phyloP scores from a whole-genome alignment of 2,888 invertebrate genomes.

The Trachelus stipa region DNA sequence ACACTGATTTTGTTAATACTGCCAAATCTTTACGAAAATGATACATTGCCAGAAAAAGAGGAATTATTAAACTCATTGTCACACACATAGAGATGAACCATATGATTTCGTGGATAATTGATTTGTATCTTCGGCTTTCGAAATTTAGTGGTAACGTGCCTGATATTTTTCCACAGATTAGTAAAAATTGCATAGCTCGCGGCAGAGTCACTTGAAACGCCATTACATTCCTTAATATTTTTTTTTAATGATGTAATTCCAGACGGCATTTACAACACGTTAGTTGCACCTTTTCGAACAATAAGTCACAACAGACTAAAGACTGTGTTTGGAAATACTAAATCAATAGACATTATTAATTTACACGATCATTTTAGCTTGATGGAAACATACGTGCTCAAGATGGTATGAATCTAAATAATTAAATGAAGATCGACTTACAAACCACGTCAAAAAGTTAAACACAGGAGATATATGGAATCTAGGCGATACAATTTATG shows the following conservation, averaged over 20 bases:
- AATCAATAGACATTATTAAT: neutral
- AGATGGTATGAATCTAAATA: neutral
- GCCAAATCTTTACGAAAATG: constrained; percentile 35
- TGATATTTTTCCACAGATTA: constrained; percentile 36
- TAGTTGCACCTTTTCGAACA: neutral
- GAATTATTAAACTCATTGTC: constrained; percentile 35
- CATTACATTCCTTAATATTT: neutral
- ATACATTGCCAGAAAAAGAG: constrained; percentile 39
- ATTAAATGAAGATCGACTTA: neutral
- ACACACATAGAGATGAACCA: constrained; percentile 42
- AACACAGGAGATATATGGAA: neutral
- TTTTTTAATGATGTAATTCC: neutral
- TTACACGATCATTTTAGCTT: neutral
- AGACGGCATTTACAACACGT: neutral
- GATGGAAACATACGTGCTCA: neutral
- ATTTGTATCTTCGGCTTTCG: constrained; percentile 13
- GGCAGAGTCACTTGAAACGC: neutral
- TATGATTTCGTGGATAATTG: constrained; percentile 30
- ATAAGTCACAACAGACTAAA: neutral
- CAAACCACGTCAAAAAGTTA: neutral
- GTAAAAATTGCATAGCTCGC: constrained; percentile 22
- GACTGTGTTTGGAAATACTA: neutral
- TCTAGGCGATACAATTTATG: neutral
- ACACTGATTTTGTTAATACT: constrained; percentile 42
- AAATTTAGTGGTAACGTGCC: constrained; percentile 44